Evolutionary conservation across 2,113 vertebrate species (phyloP), one percentile per base, ranked within the genome.

Genomic region (Gopherus flavomarginatus): DNA sequence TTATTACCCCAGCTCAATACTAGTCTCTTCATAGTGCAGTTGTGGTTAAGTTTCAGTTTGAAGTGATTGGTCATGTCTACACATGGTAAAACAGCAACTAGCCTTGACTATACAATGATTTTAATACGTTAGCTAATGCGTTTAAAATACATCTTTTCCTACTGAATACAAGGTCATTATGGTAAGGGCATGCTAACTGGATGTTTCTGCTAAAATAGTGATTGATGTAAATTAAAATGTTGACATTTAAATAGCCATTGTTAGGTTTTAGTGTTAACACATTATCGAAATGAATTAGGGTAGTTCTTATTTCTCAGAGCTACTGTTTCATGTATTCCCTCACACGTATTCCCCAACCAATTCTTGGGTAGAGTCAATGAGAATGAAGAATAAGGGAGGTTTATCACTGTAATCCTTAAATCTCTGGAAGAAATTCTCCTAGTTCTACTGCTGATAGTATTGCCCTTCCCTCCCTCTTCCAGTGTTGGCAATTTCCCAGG

Each of bases 201-300:
- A 86, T 88, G 77, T 62, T 72, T 84, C 62, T 90, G 11, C 72
- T 93, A 1, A 75, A 24, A 35, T 72, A 38, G n/a, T 21, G 29
- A 62, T 77, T 85, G 62, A 86, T 59, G 6, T 75, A 13, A n/a
- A 85, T 90, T 65, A 82, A 54, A 81, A 11, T 19, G 13, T 57
- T 87, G 42, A 21, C n/a, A 11, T n/a, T 72, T 38, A 69, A 69
- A 53, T 72, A 22, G 50, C 77, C 5, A 47, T 93, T 8, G 21
- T 80, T 59, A 81, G 87, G 27, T 5, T 90, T 90, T 92, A 93
- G 77, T 86, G 31, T 82, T 95, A 69, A 31, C 90, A 82, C 80
- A 89, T 92, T 90, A 94, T 89, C 95, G 49, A 14, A 2, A 14
- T 35, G 22, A 85, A 52, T 85, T 54, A 19, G 35, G 35, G 65